Base-by-base conservation (phyloP, 2,113 vertebrate species). In the Melanerpes aurifrons region DNA sequence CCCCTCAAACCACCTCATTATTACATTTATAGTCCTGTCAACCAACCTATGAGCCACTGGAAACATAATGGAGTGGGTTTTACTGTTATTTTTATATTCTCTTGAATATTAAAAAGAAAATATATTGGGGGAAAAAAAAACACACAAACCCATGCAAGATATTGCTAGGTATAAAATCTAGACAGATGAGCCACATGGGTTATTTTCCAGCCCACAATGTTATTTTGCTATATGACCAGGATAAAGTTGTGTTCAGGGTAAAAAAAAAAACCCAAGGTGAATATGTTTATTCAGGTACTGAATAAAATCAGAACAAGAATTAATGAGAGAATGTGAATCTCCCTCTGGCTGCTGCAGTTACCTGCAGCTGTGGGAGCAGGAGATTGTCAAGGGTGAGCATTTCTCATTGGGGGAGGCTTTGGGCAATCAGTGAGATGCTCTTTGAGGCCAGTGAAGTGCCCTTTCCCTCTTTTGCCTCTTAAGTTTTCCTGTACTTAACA, bases 21-120 rank as follows among this genome's bases (percentile, higher is more conserved):
- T 80, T 96, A 72, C 92, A 97, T 96, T 98, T 97, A 95, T 15
- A 75, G 94, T 79, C 90, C 87, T 97, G 96, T 96, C 96, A 97
- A 67, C 87, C 71, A 81, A 91, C 62, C 72, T 87, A 11, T 76
- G 70, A 90, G 71, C 68, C 77, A 73, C 77, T 95, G 70, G 91
- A 93, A 93, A 67, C 40, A 8, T 71, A 91, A 91, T 56, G n/a
- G 82, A 94, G 85, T 61, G 64, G 31, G 2, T 29, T 95, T 88
- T 96, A 89, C 95, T 96, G 93, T 93, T 96, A 89, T 92, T 94
- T 63, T 90, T 83, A 67, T 90, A 92, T 96, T 96, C 59, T 82
- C 66, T 96, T 94, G 88, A 88, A 96, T 91, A 87, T 79, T 87
- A 89, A 81, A 83, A 91, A 83, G 73, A 92, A 92, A 93, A 93